These are phyloP conservation scores for Babylonia areolata DNA, from an alignment of 1,140 invertebrate genomes.

Conservation along the genomic window DNA sequence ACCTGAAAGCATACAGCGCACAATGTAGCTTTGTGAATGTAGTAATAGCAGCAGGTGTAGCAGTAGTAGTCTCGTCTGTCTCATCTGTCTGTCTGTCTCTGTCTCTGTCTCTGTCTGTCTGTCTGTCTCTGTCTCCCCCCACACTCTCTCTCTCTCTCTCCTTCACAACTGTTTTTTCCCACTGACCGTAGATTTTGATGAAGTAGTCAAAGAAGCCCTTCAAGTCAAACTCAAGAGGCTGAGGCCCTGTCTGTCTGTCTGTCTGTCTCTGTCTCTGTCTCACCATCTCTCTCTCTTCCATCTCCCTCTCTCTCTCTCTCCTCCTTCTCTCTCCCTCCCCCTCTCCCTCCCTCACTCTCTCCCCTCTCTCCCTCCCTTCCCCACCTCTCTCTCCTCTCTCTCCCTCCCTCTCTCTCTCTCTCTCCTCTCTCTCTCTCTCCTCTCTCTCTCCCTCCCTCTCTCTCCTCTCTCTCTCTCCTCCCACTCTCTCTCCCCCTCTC, in stretches of 20 bases:
- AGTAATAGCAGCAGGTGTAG: too few species aligned
- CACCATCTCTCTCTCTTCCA: too few species aligned
- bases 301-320: too few species aligned
- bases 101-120: background rate
- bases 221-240: background rate
- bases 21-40: too few species aligned
- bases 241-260: background rate
- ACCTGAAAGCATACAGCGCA: background rate
- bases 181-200: conserved; percentile 18
- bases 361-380: background rate
- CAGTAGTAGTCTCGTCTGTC: too few species aligned
- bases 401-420: background rate
- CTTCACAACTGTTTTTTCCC: background rate
- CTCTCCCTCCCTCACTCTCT: too few species aligned
- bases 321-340: background rate
- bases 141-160: background rate
- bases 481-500: background rate
- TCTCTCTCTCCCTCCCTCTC: background rate
- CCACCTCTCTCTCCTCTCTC: background rate
- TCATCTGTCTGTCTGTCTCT: background rate
- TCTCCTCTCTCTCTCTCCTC: background rate
- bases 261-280: too few species aligned
- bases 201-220: conserved; percentile 20
- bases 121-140: background rate
- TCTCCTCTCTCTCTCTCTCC: background rate